phyloP scores from a whole-genome alignment of 2,113 vertebrate species.

The Apodemus speciosus region DNA sequence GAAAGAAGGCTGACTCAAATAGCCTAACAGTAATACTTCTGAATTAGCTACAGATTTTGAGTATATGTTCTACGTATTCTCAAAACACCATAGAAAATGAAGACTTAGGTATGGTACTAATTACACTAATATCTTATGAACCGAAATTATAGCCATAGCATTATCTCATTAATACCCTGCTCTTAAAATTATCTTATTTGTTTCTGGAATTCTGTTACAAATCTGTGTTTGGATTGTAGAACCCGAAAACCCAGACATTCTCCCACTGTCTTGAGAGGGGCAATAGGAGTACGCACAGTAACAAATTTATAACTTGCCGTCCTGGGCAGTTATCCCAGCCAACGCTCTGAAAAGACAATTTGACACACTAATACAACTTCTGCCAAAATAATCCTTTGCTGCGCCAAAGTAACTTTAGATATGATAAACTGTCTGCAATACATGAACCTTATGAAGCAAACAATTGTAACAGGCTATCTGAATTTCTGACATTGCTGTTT shows the following conservation, averaged over 20 bases:
- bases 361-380: slow-evolving; percentile 72
- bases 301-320: slow-evolving; percentile 71
- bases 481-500: slow-evolving; percentile 58
- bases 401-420: slow-evolving; percentile 73
- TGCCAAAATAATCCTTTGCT: slow-evolving; percentile 74
- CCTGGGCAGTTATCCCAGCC: slow-evolving; percentile 70
- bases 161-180: slow-evolving; percentile 57
- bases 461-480: slow-evolving; percentile 57
- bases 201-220: slow-evolving; percentile 68
- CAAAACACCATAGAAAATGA: slow-evolving; percentile 53
- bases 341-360: slow-evolving; percentile 77
- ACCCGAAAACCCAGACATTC: background rate
- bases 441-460: slow-evolving; percentile 61
- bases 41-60: slow-evolving; percentile 68
- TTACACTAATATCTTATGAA: slow-evolving; percentile 52
- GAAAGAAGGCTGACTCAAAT: slow-evolving; percentile 44
- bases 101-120: slow-evolving; percentile 53
- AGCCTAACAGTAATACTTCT: slow-evolving; percentile 44
- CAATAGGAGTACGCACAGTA: slow-evolving; percentile 63
- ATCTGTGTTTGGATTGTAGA: slow-evolving; percentile 25
- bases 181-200: slow-evolving; percentile 33
- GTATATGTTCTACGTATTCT: slow-evolving; percentile 53
- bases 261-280: slow-evolving; percentile 57
- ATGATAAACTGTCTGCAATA: slow-evolving; percentile 55
- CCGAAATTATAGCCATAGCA: slow-evolving; percentile 65